Base-by-base conservation (phyloP, 2,113 vertebrate genomes). In the Zapus hudsonius region DNA sequence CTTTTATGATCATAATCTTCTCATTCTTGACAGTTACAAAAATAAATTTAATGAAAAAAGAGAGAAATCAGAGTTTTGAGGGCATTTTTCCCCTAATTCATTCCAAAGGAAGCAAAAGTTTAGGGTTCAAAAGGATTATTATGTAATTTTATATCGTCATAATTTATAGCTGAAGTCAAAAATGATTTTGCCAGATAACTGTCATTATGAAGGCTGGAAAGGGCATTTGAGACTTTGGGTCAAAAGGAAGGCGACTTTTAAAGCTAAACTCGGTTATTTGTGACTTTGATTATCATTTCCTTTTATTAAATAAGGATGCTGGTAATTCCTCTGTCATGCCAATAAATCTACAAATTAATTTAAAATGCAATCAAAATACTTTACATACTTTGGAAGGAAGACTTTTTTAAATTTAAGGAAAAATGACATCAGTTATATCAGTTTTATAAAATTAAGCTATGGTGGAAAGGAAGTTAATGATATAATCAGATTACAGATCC, bases 361-460 rank as follows among this genome's bases (percentile, higher is more conserved):
- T 80, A 90, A 92, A 80, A 93, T 66, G 29, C 70, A 85, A 38
- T 84, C 38, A 64, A 82, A 94, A 70, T 40, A 64, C 38, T 44
- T 83, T 64, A 12, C 31, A 66, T 1, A 89, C 22, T 74, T 83
- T 15, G 47, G 80, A 89, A 95, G 69, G 47, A 75, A 91, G 8
- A 20, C 1, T 67, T 89, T 90, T 67, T 80, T 88, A 59, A 76
- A 89, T 85, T 84, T n/a, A 89, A 93, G 67, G 70, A 42, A 88
- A 84, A 89, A 90, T 25, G 7, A 66, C n/a, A 55, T 67, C 57
- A 19, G 29, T 86, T 70, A 64, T 89, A 23, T 79, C 92, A 33
- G 67, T 70, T 47, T 85, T 80, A 92, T 69, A 84, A 82, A 95
- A 87, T 81, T 95, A 94, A 94, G 83, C n/a, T 91, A 23, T 61